Base-by-base conservation (phyloP, 1,140 invertebrate species). In the Drosophila santomea region DNA sequence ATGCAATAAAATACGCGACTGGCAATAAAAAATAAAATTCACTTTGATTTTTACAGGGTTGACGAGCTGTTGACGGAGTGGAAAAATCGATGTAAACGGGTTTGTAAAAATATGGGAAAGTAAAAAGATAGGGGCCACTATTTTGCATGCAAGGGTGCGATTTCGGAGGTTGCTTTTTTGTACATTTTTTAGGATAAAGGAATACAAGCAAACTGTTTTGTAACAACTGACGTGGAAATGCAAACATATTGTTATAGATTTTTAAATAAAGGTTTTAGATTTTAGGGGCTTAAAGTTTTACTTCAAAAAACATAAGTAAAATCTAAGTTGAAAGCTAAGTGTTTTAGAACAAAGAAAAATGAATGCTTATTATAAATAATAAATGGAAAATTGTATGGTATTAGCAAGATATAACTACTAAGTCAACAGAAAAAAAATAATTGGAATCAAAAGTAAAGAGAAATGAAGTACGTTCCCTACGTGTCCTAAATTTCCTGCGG, bases 11-110 rank as follows among this genome's bases (percentile, higher is more conserved):
- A 88, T 83, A 15, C 52, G 51, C 44, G 36, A 32, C 59, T 58
- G 61, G 32, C 71, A 79, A 84, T 76, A 81, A 72, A 80, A 61
- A 48, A 43, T 3, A 14, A 59, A 64, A 51, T 48, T 82, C 51
- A 67, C 56, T 80, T 84, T 61, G 74, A 81, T 85, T 72, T 84
- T 62, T 59, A 59, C 74, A 74, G 80, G 80, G 80, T 85, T 78
- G 82, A 82, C 74, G 48, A 67, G 66, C 51, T 61, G 61, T 61
- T 67, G 80, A 76, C 55, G 43, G 54, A 47, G 28, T 56, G 56
- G 54, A 50, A 20, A 44, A 55, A 62, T 23, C 45, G 8, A 55
- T 51, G 56, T 35, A 51, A 64, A 74, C 73, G 60, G 47, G 61
- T 50, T 50, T 58, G 20, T 39, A 41, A 39, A 43, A 50, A 50